Percentiles rank a stretch among this genome's conserved stretches.
phyloP scores from a whole-genome alignment of 2,888 invertebrate species.

The Marasmarcha lunaedactyla region DNA sequence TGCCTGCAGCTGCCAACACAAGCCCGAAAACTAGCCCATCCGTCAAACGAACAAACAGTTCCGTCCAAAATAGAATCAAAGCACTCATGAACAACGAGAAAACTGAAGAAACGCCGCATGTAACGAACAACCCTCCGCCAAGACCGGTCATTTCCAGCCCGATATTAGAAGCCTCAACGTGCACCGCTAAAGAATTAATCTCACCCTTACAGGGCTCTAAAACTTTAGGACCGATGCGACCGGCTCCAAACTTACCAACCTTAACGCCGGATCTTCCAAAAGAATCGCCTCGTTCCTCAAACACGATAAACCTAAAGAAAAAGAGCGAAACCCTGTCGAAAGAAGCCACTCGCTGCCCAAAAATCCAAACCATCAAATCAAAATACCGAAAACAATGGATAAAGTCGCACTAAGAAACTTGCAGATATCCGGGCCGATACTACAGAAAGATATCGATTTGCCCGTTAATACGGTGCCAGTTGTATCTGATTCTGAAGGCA shows the following conservation, averaged over 20 bases:
- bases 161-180: slow-evolving; percentile 84
- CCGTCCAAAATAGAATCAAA: slow-evolving; percentile 55
- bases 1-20: slow-evolving; percentile 42
- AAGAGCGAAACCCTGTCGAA: slow-evolving; percentile 57
- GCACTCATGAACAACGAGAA: slow-evolving; percentile 52
- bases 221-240: slow-evolving; percentile 70
- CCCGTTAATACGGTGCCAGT: slow-evolving; percentile 73
- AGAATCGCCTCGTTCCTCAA: slow-evolving; percentile 82
- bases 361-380: slow-evolving; percentile 67
- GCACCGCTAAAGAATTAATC: slow-evolving; percentile 79
- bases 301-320: slow-evolving; percentile 68
- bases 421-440: slow-evolving; percentile 87
- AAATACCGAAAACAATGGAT: slow-evolving; percentile 75
- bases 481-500: slow-evolving; percentile 57
- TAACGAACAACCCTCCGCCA: slow-evolving; percentile 72
- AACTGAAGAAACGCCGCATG: slow-evolving; percentile 35
- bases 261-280: too few relatives aligned
- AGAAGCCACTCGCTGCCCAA: slow-evolving; percentile 72
- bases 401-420: slow-evolving; percentile 79
- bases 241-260: slow-evolving; percentile 68
- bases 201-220: slow-evolving; percentile 73
- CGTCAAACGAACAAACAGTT: slow-evolving; percentile 48
- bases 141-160: slow-evolving; percentile 86
- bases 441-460: slow-evolving; percentile 75
- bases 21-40: slow-evolving; percentile 47